Evolutionary conservation across 2,888 invertebrate species (phyloP), one percentile per base, ranked within the genome.

Genomic region (Ecliptopera silaceata): DNA sequence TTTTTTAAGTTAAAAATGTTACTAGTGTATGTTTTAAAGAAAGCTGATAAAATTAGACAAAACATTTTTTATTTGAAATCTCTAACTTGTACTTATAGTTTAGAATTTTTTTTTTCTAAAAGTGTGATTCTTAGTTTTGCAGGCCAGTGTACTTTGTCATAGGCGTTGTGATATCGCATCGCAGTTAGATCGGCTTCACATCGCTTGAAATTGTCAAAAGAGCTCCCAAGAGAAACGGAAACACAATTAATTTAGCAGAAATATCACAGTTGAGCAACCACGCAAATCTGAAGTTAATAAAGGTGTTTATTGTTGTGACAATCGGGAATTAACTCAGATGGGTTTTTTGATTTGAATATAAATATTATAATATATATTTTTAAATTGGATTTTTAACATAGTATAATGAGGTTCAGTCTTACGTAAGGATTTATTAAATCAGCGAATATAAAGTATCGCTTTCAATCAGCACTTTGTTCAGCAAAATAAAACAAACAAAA

Each of bases 131-230:
- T n/a, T n/a, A n/a, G n/a, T n/a, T n/a, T n/a, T n/a, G n/a, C n/a
- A n/a, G n/a, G n/a, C n/a, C n/a, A n/a, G n/a, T n/a, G n/a, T 22
- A 36, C 50, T 43, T 12, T 18, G 20, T 47, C 13, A 36, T 48
- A 57, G 59, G 56, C 56, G 39, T 46, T 52, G 56, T 51, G 49
- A 60, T 55, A 61, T 64, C 63, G 57, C 51, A 61, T 64, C 63
- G 57, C 51, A 59, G 59, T 63, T 52, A 50, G 56, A 61, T 61
- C 57, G 71, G 71, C 68, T 73, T 68, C 63, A 65, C 59, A 66
- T 65, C 54, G 71, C 68, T 67, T 65, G 57, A 53, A 63, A 70
- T 66, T 76, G 77, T 74, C 75, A 75, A 62, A 76, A 74, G 59
- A 65, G 46, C 68, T 64, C 59, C 65, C 62, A 60, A 45, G 45